Percentiles rank a stretch among this genome's conserved stretches.
Evolutionary conservation across 1,140 invertebrate genomes (phyloP).

Genomic region (Dryas iulia): DNA sequence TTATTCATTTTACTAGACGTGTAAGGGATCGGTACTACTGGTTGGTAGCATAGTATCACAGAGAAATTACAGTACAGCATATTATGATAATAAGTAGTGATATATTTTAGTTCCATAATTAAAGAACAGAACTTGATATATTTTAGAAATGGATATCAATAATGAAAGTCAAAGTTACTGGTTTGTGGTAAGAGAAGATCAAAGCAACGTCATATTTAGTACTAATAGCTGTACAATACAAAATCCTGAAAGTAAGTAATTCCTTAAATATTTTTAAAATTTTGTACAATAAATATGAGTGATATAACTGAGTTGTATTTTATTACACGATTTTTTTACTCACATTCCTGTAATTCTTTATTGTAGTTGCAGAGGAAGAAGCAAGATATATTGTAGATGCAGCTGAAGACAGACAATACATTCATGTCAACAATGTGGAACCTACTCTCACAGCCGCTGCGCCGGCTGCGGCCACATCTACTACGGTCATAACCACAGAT

Average conservation of each 20-base stretch:
- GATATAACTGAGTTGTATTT: too few relatives aligned
- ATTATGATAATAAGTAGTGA: too few relatives aligned
- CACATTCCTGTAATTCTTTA: not conserved
- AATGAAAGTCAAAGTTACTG: slow-evolving; percentile 66
- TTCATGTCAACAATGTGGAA: slow-evolving; percentile 48
- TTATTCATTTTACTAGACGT: too few relatives aligned
- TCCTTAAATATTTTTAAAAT: not conserved
- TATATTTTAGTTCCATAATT: too few relatives aligned
- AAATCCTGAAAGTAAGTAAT: slow-evolving; percentile 59
- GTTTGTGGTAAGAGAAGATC: slow-evolving; percentile 71
- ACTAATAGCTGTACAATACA: slow-evolving; percentile 68
- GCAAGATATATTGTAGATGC: slow-evolving; percentile 56
- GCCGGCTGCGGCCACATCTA: too few relatives aligned
- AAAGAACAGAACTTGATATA: too few relatives aligned
- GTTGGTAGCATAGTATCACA: too few relatives aligned
- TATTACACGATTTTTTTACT: too few relatives aligned
- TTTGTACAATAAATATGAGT: not conserved
- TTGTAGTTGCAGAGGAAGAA: slow-evolving; percentile 54
- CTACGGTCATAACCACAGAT: slow-evolving; percentile 34
- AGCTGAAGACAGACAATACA: slow-evolving; percentile 53
- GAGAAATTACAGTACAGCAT: too few relatives aligned
- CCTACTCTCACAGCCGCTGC: not conserved
- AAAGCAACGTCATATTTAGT: slow-evolving; percentile 70
- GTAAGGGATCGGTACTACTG: too few relatives aligned
- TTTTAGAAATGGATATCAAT: slow-evolving; percentile 53